Evolutionary conservation across 2,797 vertebrate species (phyloP).

Genomic region (Simalia tracyae): DNA sequence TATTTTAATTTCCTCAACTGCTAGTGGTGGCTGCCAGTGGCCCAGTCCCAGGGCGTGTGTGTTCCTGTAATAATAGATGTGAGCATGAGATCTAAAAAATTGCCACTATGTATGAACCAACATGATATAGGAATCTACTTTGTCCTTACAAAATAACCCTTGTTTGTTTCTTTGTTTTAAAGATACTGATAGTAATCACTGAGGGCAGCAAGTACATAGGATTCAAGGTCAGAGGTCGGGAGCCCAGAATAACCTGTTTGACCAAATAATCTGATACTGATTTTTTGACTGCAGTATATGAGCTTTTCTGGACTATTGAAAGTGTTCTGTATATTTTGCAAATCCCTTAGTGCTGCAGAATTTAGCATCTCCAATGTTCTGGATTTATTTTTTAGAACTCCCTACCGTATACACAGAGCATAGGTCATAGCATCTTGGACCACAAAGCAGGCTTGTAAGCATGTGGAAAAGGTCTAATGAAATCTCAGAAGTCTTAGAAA

Average conservation of each 20-base stretch:
- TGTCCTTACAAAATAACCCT: neutral
- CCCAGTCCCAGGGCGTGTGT: neutral
- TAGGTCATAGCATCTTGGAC: neutral
- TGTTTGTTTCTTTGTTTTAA: neutral
- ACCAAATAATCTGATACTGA: neutral
- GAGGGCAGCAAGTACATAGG: neutral
- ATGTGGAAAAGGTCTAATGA: neutral
- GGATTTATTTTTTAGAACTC: neutral
- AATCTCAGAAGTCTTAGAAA: neutral
- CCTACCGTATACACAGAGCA: neutral
- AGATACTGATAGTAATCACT: neutral
- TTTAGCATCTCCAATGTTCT: neutral
- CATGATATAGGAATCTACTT: neutral
- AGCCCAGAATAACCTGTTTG: neutral
- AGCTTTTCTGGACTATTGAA: neutral
- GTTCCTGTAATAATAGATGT: neutral
- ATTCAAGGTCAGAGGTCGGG: neutral
- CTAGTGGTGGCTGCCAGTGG: neutral
- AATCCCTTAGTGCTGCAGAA: neutral
- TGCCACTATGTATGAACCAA: neutral
- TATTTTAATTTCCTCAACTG: neutral
- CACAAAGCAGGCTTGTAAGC: neutral
- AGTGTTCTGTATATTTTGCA: neutral
- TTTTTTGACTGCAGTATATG: neutral
- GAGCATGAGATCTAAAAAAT: neutral